These are phyloP conservation scores for Idaea straminata DNA, from an alignment of 2,888 invertebrate genomes.

Conservation along the genomic window DNA sequence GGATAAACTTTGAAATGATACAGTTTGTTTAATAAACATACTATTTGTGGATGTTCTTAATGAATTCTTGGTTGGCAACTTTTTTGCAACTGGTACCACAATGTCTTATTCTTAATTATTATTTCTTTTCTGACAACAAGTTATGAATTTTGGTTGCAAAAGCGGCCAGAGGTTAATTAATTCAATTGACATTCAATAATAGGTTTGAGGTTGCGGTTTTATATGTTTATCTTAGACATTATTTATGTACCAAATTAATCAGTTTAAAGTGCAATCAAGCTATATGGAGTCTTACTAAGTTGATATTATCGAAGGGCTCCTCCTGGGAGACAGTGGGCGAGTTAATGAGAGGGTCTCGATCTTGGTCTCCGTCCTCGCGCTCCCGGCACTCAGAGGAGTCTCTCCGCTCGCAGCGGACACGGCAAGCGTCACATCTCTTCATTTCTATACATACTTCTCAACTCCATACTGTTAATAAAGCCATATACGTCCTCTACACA, in stretches of 20 bases:
- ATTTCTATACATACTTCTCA: conserved; percentile 75
- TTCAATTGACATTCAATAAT: too few species aligned
- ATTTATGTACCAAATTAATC: conserved; percentile 9
- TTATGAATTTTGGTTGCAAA: too few species aligned
- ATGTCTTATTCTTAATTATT: too few species aligned
- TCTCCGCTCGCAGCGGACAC: conserved; percentile 59
- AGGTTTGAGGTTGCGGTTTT: not conserved
- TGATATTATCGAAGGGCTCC: conserved; percentile 59
- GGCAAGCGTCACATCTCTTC: conserved; percentile 72
- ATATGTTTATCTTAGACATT: not conserved
- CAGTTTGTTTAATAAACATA: too few species aligned
- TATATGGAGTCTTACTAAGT: conserved; percentile 61
- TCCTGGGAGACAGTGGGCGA: conserved; percentile 59
- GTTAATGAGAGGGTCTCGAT: conserved; percentile 59
- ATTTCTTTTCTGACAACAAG: too few species aligned
- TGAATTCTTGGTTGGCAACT: too few species aligned
- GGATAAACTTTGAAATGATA: too few species aligned
- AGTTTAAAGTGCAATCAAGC: conserved; percentile 39
- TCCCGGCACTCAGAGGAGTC: conserved; percentile 37
- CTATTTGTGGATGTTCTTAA: too few species aligned
- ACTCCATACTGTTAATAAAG: conserved; percentile 66
- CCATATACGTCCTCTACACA: conserved; percentile 43
- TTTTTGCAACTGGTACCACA: too few species aligned
- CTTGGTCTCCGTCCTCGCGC: conserved; percentile 42
- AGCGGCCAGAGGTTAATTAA: too few species aligned